A percentile compares a stretch with the other conserved stretches of the same genome.
Evolutionary conservation across 2,113 vertebrate genomes (phyloP).

Genomic region (Anguilla japonica): DNA sequence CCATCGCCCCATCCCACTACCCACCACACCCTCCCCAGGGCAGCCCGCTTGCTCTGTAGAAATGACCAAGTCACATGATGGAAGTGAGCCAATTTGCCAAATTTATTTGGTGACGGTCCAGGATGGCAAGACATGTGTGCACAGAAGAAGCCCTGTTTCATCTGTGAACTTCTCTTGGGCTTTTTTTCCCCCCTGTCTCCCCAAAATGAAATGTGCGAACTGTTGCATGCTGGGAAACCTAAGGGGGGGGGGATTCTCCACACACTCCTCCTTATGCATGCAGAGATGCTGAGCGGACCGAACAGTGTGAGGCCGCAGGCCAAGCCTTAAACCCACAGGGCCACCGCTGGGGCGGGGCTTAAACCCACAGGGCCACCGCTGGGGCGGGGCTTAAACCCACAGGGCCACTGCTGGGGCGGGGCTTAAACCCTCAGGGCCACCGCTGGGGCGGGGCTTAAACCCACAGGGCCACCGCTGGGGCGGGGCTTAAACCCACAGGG

Average conservation of each 20-base stretch:
- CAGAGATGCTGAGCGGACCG: neutral
- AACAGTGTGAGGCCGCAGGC: neutral
- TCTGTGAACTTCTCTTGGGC: neutral
- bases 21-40: too few relatives aligned
- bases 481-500: too few relatives aligned
- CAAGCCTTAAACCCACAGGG: slow-evolving; percentile 4
- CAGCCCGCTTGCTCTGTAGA: too few relatives aligned
- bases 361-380: too few relatives aligned
- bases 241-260: neutral
- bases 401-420: too few relatives aligned
- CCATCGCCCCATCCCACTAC: too few relatives aligned
- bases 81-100: slow-evolving; percentile 4
- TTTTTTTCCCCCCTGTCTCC: neutral
- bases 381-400: too few relatives aligned
- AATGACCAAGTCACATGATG: neutral
- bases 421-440: too few relatives aligned
- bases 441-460: too few relatives aligned
- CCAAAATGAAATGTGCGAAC: neutral
- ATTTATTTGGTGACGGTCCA: neutral
- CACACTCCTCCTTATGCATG: neutral
- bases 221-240: neutral
- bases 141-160: neutral
- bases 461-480: too few relatives aligned
- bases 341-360: neutral
- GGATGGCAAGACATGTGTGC: neutral